Base-by-base conservation (phyloP, 2,888 invertebrate species). In the Frankliniella intonsa region DNA sequence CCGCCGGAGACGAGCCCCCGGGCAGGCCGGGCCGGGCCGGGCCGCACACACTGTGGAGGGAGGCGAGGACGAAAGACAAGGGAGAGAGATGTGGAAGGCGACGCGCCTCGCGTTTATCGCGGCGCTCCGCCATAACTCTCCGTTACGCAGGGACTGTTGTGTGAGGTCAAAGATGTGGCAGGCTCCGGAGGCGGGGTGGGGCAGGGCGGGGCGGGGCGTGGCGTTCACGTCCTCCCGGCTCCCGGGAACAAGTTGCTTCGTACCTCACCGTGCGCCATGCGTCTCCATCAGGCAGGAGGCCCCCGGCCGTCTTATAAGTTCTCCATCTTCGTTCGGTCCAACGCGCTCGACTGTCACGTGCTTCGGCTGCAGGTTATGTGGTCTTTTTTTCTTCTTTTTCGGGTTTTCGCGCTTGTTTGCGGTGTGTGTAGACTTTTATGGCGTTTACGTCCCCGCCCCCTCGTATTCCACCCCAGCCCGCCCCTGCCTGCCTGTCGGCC, bases 11-110 rank as follows among this genome's bases (percentile, higher is more conserved):
- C 69, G n/a, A 8, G 0, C 69, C 69, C 69, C 22, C 69, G 55
- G 55, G 19, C 17, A 14, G 14, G 55, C 14, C 5, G 55, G 17
- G 55, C 38, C 38, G 38, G 5, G 38, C 38, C 38, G 5, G 38
- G 2, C 38, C 55, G 55, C 55, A 55, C 2, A 5, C 55, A 17
- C 55, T 14, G 55, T 14, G 55, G 17, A 17, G 85, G 55, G 17
- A 17, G 85, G 83, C 83, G 83, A 84, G 83, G 83, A 80, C 80
- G 83, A 69, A 81, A 81, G n/a, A 14, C 27, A 25, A 27, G 82
- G 69, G 22, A 50, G 80, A 80, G 19, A 50, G 81, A 76, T n/a
- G 27, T 38, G 51, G 80, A 25, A 80, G n/a, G 49, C 55, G 80
- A 22, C 80, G 65, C 55, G 80, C 11, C 11, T 19, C 3, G 80